These are phyloP conservation scores for Mellivora capensis DNA, from an alignment of 2,113 vertebrate genomes.

Conservation along the genomic window DNA sequence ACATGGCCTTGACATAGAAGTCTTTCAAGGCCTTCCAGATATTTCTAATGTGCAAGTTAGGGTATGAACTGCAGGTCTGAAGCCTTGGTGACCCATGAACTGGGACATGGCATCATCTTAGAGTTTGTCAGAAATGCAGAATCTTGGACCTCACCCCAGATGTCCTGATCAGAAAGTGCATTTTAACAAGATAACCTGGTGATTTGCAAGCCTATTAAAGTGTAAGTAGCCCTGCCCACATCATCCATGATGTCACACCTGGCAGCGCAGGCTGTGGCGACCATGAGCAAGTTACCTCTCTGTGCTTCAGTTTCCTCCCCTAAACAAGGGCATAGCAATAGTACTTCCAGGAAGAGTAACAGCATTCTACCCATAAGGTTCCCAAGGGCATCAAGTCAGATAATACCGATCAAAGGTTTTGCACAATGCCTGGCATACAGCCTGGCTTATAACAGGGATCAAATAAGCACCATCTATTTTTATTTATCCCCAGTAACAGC, in stretches of 20 bases:
- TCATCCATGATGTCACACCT: background rate
- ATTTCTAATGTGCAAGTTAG: background rate
- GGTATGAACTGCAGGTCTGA: background rate
- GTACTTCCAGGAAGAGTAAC: background rate
- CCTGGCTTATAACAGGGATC: background rate
- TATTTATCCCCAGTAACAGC: background rate
- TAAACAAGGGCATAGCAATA: background rate
- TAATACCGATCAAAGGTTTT: background rate
- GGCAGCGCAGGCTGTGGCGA: background rate
- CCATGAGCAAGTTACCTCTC: background rate
- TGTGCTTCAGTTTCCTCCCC: background rate
- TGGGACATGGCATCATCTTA: too few relatives aligned
- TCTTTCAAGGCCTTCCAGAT: background rate
- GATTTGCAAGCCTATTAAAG: background rate
- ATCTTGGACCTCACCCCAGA: background rate
- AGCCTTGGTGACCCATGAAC: background rate
- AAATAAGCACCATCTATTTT: slow-evolving; percentile 30
- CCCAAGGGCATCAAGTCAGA: background rate
- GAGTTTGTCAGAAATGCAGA: background rate
- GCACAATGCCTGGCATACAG: background rate
- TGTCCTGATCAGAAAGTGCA: background rate
- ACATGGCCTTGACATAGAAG: background rate
- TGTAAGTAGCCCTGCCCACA: background rate
- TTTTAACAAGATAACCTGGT: background rate
- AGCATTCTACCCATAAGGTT: background rate